Evolutionary conservation across 2,113 vertebrate genomes (phyloP), one percentile per base, ranked within the genome.

Genomic region (Pelecanus crispus): DNA sequence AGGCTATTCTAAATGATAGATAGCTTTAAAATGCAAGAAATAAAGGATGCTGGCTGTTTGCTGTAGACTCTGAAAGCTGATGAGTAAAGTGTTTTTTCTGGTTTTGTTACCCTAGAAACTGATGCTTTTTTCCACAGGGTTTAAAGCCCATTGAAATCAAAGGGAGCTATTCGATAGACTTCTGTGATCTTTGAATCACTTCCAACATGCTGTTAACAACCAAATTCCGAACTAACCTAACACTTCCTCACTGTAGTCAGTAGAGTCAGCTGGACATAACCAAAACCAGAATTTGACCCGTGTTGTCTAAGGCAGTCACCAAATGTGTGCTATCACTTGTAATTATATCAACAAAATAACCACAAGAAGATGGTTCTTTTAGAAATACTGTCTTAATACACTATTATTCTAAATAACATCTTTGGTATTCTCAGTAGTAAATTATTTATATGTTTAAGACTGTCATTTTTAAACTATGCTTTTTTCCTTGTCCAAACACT

Each of bases 361-460:
- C 90, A 42, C 88, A 82, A 82, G 83, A 91, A 50, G 71, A 80
- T n/a, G 80, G 47, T 55, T 82, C 74, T 65, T 75, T 47, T 55
- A 58, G 74, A 92, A 93, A 71, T 95, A 42, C 44, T 65, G 66
- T 66, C 44, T 93, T 73, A 77, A 62, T 58, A 81, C 65, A n/a
- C 58, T 89, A 78, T 70, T 90, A 81, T 73, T 73, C 91, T 96
- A 95, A 97, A 90, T 82, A 96, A 91, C 81, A 56, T 79, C 88
- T 91, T 74, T 90, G 93, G 93, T 91, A 93, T 92, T 95, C 73
- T 40, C 82, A 95, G 62, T 90, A 95, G 80, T 93, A 95, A 95
- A 97, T 93, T 90, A 97, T 94, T 95, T 96, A 90, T 94, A 90
- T 81, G 91, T 92, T 93, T 93, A 88, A 93, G 86, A 84, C 81